Percentiles rank a stretch among this genome's conserved stretches.
Conservation (phyloP, 1,140 invertebrate genomes). For the Dendroctonus ponderosae region DNA sequence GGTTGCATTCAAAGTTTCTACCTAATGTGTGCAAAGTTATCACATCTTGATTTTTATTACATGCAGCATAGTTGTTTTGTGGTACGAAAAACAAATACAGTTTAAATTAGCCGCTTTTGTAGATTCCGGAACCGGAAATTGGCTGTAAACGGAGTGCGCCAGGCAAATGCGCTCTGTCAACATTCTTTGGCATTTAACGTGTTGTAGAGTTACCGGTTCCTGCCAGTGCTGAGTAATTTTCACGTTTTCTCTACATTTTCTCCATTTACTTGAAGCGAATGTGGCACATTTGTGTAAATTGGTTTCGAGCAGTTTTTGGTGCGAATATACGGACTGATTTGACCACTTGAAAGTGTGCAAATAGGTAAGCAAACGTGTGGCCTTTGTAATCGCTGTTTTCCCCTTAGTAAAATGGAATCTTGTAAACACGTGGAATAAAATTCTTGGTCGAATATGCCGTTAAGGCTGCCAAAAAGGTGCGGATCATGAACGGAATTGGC, state of each 20-base stretch:
- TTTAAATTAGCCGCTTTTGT: constrained; percentile 7
- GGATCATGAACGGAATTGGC: no score
- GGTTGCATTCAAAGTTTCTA: no score
- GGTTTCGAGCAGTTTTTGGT: constrained; percentile 21
- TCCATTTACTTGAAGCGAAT: constrained; percentile 32
- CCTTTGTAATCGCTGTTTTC: constrained; percentile 34
- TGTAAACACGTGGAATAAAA: constrained; percentile 38
- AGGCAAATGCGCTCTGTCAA: constrained; percentile 13
- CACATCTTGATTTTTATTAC: no score
- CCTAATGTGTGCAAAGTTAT: no score
- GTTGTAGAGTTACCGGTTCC: constrained; percentile 33
- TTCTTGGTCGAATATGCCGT: background rate
- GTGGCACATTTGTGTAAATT: constrained; percentile 28
- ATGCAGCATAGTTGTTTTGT: no score
- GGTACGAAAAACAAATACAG: no score
- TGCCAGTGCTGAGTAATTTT: constrained; percentile 19
- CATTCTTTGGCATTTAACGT: constrained; percentile 35
- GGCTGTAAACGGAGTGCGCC: background rate
- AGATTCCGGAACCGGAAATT: constrained; percentile 22
- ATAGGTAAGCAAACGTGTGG: constrained; percentile 34
- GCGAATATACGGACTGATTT: constrained; percentile 27
- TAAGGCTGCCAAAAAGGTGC: no score
- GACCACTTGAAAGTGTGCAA: constrained; percentile 37
- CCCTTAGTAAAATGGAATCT: constrained; percentile 33
- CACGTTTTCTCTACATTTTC: constrained; percentile 22